phyloP scores from a whole-genome alignment of 30 jellyfish, hydroid and myxozoan species.

The Thelohanellus kitauei region DNA sequence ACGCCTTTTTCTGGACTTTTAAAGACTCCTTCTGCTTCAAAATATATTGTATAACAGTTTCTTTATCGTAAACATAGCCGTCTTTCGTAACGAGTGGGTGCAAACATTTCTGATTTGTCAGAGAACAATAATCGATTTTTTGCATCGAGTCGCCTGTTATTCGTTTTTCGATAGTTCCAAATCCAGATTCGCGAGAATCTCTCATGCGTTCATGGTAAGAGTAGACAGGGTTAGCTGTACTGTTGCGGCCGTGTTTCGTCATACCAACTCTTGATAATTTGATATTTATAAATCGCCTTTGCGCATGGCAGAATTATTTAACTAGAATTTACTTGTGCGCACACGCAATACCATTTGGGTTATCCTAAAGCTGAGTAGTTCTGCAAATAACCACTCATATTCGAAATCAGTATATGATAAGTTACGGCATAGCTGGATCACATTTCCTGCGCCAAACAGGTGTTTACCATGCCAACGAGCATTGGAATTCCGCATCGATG shows the following conservation, averaged over 20 bases:
- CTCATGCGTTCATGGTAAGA: slow-evolving; percentile 56
- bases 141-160: slow-evolving; percentile 55
- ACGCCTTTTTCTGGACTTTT: slow-evolving; percentile 19
- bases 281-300: too few relatives aligned
- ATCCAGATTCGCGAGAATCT: slow-evolving; percentile 62
- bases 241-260: slow-evolving; percentile 75
- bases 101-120: slow-evolving; percentile 63
- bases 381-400: too few relatives aligned
- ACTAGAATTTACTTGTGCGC: too few relatives aligned
- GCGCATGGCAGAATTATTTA: too few relatives aligned
- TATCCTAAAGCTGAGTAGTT: too few relatives aligned
- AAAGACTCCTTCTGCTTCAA: slow-evolving; percentile 33
- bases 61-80: slow-evolving; percentile 59
- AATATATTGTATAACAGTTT: slow-evolving; percentile 37
- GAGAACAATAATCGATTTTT: slow-evolving; percentile 55
- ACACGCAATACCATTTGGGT: too few relatives aligned
- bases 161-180: slow-evolving; percentile 48
- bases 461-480: too few relatives aligned
- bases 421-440: too few relatives aligned
- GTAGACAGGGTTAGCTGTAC: slow-evolving; percentile 86
- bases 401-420: too few relatives aligned
- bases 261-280: too few relatives aligned
- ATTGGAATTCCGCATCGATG: too few relatives aligned
- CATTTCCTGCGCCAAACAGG: too few relatives aligned
- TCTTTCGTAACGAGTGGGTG: slow-evolving; percentile 66